Conservation (phyloP, 2,113 vertebrate genomes). For the Anoura caudifer region DNA sequence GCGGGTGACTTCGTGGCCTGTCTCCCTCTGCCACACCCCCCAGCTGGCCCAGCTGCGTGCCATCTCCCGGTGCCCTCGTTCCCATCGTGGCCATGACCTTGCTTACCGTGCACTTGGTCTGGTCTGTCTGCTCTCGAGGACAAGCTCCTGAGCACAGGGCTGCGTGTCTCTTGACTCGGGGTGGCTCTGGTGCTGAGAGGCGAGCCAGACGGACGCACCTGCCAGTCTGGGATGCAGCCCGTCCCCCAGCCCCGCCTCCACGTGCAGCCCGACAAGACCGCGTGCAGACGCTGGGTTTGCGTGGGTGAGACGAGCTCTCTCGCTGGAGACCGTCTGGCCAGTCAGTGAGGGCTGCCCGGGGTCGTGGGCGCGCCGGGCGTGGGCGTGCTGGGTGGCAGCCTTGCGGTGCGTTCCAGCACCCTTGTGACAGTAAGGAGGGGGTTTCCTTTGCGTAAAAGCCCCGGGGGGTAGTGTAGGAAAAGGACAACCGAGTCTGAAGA, state of each 20-base stretch:
- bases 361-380: not conserved
- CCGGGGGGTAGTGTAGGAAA: not conserved
- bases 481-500: not conserved
- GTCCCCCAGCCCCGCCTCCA: not conserved
- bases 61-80: not conserved
- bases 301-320: too few relatives aligned
- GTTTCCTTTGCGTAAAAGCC: not conserved
- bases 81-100: not conserved
- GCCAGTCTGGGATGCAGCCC: accelerated
- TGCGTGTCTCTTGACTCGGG: too few relatives aligned
- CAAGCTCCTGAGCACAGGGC: not conserved
- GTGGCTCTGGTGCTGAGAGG: not conserved
- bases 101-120: not conserved
- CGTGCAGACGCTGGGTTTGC: not conserved
- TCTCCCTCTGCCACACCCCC: not conserved
- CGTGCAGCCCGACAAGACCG: accelerated
- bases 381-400: not conserved
- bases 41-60: not conserved
- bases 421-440: not conserved
- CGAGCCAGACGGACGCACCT: accelerated
- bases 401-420: not conserved
- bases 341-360: not conserved
- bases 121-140: not conserved
- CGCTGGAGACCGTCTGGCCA: not conserved
- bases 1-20: not conserved